Conservation (phyloP, 2,797 vertebrate genomes). For the Erethizon dorsatum region DNA sequence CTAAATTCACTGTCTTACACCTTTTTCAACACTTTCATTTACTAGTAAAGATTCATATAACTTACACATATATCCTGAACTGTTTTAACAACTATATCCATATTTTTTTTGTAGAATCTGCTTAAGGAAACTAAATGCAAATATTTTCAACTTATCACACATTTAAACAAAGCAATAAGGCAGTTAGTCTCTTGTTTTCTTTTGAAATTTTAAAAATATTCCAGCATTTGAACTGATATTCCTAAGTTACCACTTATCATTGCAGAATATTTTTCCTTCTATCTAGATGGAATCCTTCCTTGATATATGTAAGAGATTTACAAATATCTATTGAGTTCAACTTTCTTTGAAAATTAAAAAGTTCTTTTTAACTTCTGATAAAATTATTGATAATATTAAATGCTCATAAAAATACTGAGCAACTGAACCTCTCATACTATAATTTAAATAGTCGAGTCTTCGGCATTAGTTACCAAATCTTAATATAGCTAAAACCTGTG, state of each 20-base stretch:
- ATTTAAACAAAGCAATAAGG: neutral
- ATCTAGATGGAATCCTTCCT: neutral
- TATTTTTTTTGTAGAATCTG: neutral
- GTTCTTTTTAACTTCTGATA: neutral
- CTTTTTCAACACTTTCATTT: neutral
- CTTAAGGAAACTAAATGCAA: neutral
- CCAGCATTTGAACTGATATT: neutral
- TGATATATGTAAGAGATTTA: neutral
- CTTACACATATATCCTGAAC: neutral
- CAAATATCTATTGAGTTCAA: neutral
- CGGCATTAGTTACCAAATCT: neutral
- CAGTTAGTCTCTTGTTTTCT: neutral
- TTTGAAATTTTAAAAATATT: neutral
- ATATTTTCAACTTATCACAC: neutral
- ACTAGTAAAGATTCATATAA: slow-evolving; percentile 15
- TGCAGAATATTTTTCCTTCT: neutral
- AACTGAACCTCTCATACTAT: neutral
- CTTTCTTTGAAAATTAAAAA: neutral
- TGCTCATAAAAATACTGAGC: neutral
- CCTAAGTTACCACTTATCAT: neutral
- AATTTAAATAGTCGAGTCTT: neutral
- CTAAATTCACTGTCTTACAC: slow-evolving; percentile 40
- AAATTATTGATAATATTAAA: neutral
- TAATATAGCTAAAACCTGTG: neutral
- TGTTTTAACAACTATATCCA: neutral